Conservation (phyloP, 2,797 vertebrate genomes). For the Gambusia yucatana region DNA sequence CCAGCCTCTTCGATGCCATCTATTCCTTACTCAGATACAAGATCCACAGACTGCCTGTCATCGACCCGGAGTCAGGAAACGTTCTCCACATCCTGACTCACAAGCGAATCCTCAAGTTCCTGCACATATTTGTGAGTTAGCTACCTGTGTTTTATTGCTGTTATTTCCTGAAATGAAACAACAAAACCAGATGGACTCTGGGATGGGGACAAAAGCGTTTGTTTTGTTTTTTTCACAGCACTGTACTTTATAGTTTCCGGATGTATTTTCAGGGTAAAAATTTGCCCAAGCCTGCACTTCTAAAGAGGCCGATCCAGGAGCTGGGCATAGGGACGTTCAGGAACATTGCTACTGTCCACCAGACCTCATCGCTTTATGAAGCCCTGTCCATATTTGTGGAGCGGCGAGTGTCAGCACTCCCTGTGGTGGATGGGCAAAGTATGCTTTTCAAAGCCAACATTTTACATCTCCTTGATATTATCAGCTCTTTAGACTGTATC, state of each 20-base stretch:
- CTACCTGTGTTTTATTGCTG: neutral
- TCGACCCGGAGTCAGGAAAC: constrained; percentile 88
- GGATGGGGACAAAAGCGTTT: neutral
- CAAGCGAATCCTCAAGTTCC: constrained; percentile 94
- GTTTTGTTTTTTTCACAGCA: neutral
- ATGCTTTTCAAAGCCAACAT: neutral
- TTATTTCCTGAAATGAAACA: too few relatives aligned
- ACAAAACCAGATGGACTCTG: too few relatives aligned
- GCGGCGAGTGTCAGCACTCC: constrained; percentile 90
- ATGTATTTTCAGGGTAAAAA: constrained; percentile 76
- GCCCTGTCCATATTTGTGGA: constrained; percentile 93
- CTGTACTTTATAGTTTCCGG: neutral
- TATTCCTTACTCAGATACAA: constrained; percentile 83
- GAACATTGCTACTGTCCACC: constrained; percentile 87
- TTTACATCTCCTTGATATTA: neutral
- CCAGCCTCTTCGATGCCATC: constrained; percentile 81
- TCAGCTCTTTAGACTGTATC: neutral
- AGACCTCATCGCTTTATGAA: constrained; percentile 83
- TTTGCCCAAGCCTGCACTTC: constrained; percentile 85
- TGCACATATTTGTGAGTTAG: constrained; percentile 92
- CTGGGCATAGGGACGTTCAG: constrained; percentile 91
- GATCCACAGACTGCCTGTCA: constrained; percentile 92
- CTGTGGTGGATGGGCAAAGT: constrained; percentile 89
- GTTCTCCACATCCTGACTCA: constrained; percentile 94
- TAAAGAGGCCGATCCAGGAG: constrained; percentile 86